phyloP scores from a whole-genome alignment of 2,113 vertebrate genomes.

The Sylvietta virens region DNA sequence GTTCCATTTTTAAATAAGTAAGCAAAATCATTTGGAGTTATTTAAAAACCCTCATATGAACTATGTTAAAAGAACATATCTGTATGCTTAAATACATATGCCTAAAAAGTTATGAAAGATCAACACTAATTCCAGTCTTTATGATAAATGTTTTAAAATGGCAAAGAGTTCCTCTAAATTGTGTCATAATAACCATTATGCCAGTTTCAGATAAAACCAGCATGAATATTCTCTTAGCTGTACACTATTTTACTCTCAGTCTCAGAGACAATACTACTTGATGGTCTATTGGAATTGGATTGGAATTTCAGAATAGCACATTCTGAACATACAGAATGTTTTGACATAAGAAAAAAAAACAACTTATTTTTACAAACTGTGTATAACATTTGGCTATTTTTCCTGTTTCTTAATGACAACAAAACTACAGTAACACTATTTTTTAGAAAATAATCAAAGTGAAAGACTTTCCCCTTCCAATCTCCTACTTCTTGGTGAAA shows the following conservation, averaged over 20 bases:
- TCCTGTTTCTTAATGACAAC: neutral
- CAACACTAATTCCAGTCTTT: neutral
- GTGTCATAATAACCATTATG: neutral
- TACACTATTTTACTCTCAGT: neutral
- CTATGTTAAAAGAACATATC: neutral
- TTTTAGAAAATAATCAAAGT: neutral
- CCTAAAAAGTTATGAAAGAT: neutral
- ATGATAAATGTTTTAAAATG: neutral
- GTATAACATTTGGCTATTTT: neutral
- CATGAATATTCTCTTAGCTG: neutral
- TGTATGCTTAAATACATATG: neutral
- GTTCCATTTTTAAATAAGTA: neutral
- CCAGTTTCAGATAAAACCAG: neutral
- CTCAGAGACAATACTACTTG: neutral
- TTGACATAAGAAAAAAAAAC: fast-evolving
- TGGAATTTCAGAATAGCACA: neutral
- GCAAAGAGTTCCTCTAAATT: neutral
- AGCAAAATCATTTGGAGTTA: neutral
- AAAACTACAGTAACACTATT: neutral
- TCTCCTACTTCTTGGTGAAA: neutral
- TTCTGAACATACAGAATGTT: neutral
- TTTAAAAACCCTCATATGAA: neutral
- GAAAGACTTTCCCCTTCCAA: neutral
- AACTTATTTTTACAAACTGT: neutral
- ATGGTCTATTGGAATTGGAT: neutral